A percentile compares a stretch with the other conserved stretches of the same genome.
These are phyloP conservation scores for Melitaea cinxia DNA, from an alignment of 1,140 invertebrate genomes.

Conservation along the genomic window DNA sequence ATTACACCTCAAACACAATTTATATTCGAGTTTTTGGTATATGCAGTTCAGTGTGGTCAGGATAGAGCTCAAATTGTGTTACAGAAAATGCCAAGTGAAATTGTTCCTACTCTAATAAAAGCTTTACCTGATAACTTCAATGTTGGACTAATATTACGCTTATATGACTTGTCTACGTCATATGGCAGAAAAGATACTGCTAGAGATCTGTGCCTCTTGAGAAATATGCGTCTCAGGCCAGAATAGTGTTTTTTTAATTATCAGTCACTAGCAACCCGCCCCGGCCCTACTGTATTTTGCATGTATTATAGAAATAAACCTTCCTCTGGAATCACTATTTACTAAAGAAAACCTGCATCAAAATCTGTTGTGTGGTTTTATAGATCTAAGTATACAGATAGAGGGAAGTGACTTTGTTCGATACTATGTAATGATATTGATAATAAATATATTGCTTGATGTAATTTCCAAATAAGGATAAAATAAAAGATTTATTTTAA, in stretches of 20 bases:
- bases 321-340: too few species aligned
- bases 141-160: constrained; percentile 86
- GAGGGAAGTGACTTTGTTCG: too few species aligned
- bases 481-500: constrained; percentile 41
- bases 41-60: constrained; percentile 90
- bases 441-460: not conserved
- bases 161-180: constrained; percentile 89
- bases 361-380: too few species aligned
- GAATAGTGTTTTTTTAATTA: constrained; percentile 46
- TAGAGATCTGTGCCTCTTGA: constrained; percentile 89
- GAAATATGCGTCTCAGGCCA: constrained; percentile 87
- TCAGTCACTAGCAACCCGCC: too few species aligned
- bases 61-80: constrained; percentile 89
- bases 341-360: too few species aligned
- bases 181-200: constrained; percentile 90
- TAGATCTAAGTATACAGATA: too few species aligned
- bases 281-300: not conserved
- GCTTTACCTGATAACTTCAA: constrained; percentile 89
- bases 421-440: not conserved
- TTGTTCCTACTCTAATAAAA: constrained; percentile 90
- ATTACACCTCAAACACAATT: constrained; percentile 93
- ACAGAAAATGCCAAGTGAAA: constrained; percentile 89
- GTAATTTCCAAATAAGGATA: not conserved
- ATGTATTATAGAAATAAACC: too few species aligned
- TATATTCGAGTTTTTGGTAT: constrained; percentile 91